These are phyloP conservation scores for Saguinus imperator DNA, from an alignment of 2,113 vertebrate genomes.

Conservation along the genomic window DNA sequence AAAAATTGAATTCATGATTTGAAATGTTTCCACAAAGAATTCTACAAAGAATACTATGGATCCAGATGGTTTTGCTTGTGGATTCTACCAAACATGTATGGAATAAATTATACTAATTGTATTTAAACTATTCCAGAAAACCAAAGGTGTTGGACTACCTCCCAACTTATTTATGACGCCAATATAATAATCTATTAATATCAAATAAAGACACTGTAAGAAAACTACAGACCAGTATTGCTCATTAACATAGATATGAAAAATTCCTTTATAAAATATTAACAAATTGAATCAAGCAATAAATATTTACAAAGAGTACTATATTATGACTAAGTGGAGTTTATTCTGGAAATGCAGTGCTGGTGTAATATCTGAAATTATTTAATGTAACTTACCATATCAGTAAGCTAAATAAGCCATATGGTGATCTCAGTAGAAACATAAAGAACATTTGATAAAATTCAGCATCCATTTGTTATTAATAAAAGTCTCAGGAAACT, in stretches of 20 bases:
- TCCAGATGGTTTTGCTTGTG: neutral
- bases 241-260: neutral
- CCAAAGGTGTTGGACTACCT: neutral
- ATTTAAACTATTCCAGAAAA: neutral
- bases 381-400: neutral
- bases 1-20: neutral
- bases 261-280: neutral
- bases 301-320: neutral
- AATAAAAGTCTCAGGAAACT: neutral
- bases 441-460: neutral
- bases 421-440: neutral
- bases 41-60: neutral
- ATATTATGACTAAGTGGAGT: neutral
- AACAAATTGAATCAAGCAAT: neutral
- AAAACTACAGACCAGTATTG: neutral
- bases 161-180: neutral
- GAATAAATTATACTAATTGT: neutral
- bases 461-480: neutral
- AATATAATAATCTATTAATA: neutral
- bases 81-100: neutral
- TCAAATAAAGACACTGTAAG: neutral
- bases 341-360: conserved; percentile 1
- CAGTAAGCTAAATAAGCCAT: neutral
- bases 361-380: neutral
- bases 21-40: neutral